Conservation (phyloP, 2,797 vertebrate genomes). For the Sebastes elongatus region DNA sequence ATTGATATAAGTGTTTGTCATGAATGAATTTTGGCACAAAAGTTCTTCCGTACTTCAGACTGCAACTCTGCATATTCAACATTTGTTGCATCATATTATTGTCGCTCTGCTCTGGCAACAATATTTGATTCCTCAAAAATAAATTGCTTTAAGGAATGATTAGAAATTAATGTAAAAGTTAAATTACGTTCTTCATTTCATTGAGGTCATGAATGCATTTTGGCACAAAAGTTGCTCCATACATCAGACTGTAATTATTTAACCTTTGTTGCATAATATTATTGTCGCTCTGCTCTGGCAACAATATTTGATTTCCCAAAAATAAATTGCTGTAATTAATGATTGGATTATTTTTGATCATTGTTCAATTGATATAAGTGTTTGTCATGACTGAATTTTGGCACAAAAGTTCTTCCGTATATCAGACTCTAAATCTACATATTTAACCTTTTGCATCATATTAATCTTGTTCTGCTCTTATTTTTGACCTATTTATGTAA, state of each 20-base stretch:
- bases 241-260: not conserved
- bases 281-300: not conserved
- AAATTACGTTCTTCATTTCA: not conserved
- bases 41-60: not conserved
- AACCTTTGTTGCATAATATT: not conserved
- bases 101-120: not conserved
- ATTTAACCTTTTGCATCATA: not conserved
- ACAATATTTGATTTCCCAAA: not conserved
- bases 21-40: not conserved
- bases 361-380: not conserved
- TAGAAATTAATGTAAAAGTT: not conserved
- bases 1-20: not conserved
- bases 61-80: not conserved
- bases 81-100: not conserved
- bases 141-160: too few species aligned
- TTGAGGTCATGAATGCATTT: not conserved
- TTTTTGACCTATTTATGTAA: not conserved
- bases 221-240: not conserved
- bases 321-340: too few species aligned
- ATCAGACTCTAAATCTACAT: not conserved
- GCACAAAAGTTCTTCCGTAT: not conserved
- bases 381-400: not conserved
- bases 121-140: not conserved
- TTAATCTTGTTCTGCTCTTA: not conserved
- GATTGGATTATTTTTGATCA: too few species aligned